phyloP scores from a whole-genome alignment of 2,113 vertebrate species.

The Gymnocephalus cernua region DNA sequence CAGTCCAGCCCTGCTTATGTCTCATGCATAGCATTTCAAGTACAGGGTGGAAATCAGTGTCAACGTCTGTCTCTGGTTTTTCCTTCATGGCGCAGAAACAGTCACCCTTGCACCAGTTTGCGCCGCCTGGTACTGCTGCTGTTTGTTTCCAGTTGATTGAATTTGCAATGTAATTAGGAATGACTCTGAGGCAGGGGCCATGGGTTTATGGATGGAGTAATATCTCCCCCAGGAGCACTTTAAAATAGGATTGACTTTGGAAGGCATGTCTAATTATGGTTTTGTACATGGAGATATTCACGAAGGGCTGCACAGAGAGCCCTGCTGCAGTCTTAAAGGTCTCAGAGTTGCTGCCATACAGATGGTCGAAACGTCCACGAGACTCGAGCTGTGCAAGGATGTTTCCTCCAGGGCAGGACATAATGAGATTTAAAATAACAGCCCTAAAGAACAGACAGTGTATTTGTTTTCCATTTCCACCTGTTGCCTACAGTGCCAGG shows the following conservation, averaged over 20 bases:
- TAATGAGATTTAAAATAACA: conserved; percentile 64
- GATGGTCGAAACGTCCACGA: conserved; percentile 18
- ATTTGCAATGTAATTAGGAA: conserved; percentile 72
- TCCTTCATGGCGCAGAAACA: background rate
- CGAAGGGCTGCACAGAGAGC: conserved; percentile 29
- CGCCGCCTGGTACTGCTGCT: conserved; percentile 24
- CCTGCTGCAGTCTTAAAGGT: conserved; percentile 29
- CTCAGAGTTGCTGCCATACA: conserved; percentile 17
- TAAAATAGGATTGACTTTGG: conserved; percentile 70
- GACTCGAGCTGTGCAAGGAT: background rate
- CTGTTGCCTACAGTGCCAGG: conserved; percentile 16
- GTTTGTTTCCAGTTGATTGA: conserved; percentile 72
- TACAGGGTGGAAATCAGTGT: conserved; percentile 27
- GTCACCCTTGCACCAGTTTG: conserved; percentile 20
- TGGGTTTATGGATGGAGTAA: conserved; percentile 60
- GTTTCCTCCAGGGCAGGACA: conserved; percentile 36
- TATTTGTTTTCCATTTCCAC: conserved; percentile 48
- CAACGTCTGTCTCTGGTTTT: background rate
- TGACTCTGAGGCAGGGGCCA: conserved; percentile 62
- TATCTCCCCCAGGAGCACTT: conserved; percentile 65
- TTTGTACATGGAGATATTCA: conserved; percentile 55
- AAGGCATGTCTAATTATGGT: conserved; percentile 69
- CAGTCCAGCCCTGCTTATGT: too few relatives aligned
- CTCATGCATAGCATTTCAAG: conserved; percentile 25
- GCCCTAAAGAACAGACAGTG: conserved; percentile 29